Conservation (phyloP, 2,113 vertebrate species). For the Eonycteris spelaea region DNA sequence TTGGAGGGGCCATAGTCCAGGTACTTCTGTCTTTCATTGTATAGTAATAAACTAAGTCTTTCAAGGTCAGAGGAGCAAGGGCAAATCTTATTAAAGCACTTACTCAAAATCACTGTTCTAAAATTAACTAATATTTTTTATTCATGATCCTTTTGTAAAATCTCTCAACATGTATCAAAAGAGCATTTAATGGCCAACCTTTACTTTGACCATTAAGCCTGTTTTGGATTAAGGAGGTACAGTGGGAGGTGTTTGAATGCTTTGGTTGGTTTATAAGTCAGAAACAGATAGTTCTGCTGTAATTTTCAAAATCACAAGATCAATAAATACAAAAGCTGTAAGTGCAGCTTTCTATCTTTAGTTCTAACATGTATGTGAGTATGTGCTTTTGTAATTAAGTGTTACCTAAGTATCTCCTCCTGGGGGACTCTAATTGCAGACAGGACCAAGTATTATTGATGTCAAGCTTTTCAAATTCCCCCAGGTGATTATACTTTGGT, state of each 20-base stretch:
- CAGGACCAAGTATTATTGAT: neutral
- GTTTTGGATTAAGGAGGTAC: neutral
- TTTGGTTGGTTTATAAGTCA: neutral
- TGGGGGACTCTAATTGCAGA: neutral
- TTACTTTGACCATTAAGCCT: neutral
- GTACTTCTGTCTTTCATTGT: neutral
- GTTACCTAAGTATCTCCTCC: neutral
- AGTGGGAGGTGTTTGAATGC: neutral
- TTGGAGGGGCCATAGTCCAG: neutral
- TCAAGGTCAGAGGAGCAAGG: neutral
- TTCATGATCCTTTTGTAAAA: neutral
- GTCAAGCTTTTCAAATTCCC: neutral
- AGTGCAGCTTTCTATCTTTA: neutral
- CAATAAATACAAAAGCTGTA: neutral
- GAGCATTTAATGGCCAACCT: neutral
- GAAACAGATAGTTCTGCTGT: neutral
- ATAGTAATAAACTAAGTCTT: neutral
- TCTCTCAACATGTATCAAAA: neutral
- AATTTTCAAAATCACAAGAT: neutral
- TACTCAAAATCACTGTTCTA: neutral
- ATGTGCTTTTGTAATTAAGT: neutral
- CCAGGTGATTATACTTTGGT: neutral
- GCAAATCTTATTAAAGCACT: neutral
- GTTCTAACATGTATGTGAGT: neutral
- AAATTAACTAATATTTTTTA: neutral